A percentile compares a stretch with the other conserved stretches of the same genome.
Evolutionary conservation across 30 jellyfish, hydroid and myxozoan genomes (phyloP).

Genomic region (Rhopilema esculentum): DNA sequence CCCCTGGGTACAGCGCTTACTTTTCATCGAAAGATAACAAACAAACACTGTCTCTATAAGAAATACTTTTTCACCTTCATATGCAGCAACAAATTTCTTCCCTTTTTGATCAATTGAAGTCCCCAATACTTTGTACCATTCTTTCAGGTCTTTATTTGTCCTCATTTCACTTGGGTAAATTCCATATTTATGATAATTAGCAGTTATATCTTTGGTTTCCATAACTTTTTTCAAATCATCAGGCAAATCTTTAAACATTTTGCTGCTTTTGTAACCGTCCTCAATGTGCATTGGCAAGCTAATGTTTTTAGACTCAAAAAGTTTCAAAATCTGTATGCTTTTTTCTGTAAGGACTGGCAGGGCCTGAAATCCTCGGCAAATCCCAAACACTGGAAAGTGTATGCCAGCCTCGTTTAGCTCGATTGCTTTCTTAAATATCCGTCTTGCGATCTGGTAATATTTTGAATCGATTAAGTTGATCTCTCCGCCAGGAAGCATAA

Average conservation of each 20-base stretch:
- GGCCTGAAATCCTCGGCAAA: slow-evolving; percentile 86
- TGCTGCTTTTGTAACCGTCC: slow-evolving; percentile 46
- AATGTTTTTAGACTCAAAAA: slow-evolving; percentile 46
- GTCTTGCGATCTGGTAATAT: slow-evolving; percentile 47
- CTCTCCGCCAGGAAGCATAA: slow-evolving; percentile 85
- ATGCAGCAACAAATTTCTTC: slow-evolving; percentile 59
- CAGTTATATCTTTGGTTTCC: slow-evolving; percentile 57
- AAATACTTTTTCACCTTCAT: slow-evolving; percentile 63
- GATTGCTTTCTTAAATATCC: slow-evolving; percentile 55
- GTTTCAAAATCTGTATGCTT: slow-evolving; percentile 17
- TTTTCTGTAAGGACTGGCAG: slow-evolving; percentile 68
- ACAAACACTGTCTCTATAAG: too few species aligned
- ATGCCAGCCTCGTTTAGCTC: slow-evolving; percentile 45
- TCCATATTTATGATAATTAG: slow-evolving; percentile 75
- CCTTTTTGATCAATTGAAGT: slow-evolving; percentile 60
- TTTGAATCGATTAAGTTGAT: slow-evolving; percentile 68
- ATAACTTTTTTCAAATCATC: slow-evolving; percentile 43
- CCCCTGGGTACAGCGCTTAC: too few species aligned
- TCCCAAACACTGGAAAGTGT: slow-evolving; percentile 71
- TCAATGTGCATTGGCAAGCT: slow-evolving; percentile 63
- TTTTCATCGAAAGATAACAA: too few species aligned
- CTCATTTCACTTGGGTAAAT: slow-evolving; percentile 49
- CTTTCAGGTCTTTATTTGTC: slow-evolving; percentile 5
- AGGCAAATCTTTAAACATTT: slow-evolving; percentile 57
- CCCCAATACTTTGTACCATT: slow-evolving; percentile 50